Conservation (phyloP, 92 coral and sea anemone genomes). For the Montipora capitata region DNA sequence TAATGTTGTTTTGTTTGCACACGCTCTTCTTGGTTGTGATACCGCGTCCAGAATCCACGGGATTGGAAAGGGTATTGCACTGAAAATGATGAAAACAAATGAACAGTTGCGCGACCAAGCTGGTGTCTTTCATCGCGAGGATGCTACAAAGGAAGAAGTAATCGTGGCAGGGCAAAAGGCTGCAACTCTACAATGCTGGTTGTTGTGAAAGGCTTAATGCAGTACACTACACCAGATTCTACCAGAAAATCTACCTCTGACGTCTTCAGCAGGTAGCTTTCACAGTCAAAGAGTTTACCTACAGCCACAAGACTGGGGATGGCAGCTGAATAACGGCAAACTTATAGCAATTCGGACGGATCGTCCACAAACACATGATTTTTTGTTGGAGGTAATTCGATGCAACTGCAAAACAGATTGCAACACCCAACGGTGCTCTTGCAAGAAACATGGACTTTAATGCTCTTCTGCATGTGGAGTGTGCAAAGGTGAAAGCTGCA, state of each 20-base stretch:
- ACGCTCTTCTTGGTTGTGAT: too few species aligned
- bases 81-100: conserved; percentile 50
- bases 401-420: conserved; percentile 30
- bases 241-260: too few species aligned
- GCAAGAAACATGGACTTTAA: conserved; percentile 48
- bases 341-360: conserved; percentile 29
- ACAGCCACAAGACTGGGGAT: conserved; percentile 5
- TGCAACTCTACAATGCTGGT: too few species aligned
- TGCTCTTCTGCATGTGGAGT: conserved; percentile 54
- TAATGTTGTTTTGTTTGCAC: too few species aligned
- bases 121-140: conserved; percentile 1
- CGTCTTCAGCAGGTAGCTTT: too few species aligned
- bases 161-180: too few species aligned
- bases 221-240: too few species aligned
- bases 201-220: too few species aligned
- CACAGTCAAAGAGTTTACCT: background rate
- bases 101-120: conserved; percentile 28
- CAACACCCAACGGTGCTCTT: conserved; percentile 49
- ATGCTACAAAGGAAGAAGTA: too few species aligned
- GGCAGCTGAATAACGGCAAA: conserved; percentile 10
- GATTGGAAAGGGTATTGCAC: conserved; percentile 68
- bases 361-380: conserved; percentile 54
- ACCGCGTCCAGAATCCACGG: too few species aligned
- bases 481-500: conserved; percentile 57
- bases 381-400: conserved; percentile 40